These are phyloP conservation scores for Pachydiplax longipennis DNA, from an alignment of 2,888 invertebrate genomes.

Conservation along the genomic window DNA sequence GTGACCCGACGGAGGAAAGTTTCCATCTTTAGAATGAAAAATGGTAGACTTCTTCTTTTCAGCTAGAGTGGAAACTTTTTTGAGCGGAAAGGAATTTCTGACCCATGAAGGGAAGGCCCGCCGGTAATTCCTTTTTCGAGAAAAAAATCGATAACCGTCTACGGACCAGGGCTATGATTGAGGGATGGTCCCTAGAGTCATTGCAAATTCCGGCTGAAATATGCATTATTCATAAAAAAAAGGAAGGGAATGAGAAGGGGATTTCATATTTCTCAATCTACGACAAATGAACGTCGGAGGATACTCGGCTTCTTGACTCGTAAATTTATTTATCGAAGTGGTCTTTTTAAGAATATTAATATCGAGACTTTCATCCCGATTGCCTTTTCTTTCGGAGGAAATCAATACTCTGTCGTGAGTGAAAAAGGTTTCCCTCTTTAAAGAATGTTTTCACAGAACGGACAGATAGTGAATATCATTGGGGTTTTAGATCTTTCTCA, in stretches of 20 bases:
- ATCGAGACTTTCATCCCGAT: neutral
- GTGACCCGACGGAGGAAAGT: neutral
- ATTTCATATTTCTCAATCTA: slow-evolving; percentile 28
- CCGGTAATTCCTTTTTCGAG: slow-evolving; percentile 20
- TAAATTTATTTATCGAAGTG: slow-evolving; percentile 25
- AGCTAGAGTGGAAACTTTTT: neutral
- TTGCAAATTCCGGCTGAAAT: slow-evolving; percentile 34
- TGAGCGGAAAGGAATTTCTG: neutral
- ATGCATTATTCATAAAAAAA: slow-evolving; percentile 40
- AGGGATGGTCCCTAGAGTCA: slow-evolving; percentile 29
- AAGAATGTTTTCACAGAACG: no score
- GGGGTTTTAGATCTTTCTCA: no score
- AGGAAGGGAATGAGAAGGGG: neutral
- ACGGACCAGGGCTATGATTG: slow-evolving; percentile 34
- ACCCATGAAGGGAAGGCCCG: neutral
- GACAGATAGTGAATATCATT: no score
- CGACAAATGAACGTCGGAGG: slow-evolving; percentile 2
- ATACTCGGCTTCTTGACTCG: neutral
- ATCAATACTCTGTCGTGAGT: neutral
- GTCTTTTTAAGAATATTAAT: neutral
- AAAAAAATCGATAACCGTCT: slow-evolving; percentile 31
- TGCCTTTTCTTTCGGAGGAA: neutral
- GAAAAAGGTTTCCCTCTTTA: no score
- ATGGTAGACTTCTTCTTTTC: neutral
- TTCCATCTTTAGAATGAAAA: neutral